Conservation (phyloP, 2,797 vertebrate genomes). For the Knipowitschia caucasica region DNA sequence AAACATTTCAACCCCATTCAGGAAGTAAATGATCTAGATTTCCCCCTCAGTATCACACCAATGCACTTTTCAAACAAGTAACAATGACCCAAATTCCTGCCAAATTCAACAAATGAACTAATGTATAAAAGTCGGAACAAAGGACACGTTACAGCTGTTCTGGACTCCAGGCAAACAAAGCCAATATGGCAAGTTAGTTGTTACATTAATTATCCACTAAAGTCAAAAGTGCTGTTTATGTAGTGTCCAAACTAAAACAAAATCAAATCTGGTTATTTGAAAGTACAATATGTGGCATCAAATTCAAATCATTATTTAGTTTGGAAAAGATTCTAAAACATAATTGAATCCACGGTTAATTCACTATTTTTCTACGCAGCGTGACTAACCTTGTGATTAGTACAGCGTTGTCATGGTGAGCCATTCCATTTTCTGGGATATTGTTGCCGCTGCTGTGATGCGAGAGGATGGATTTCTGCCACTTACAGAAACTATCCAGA, state of each 20-base stretch:
- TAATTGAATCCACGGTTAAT: background rate
- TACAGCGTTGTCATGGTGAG: conserved; percentile 98
- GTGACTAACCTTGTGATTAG: conserved; percentile 93
- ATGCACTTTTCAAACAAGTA: conserved; percentile 3
- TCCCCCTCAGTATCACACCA: conserved; percentile 49
- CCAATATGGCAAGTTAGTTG: background rate
- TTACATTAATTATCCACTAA: background rate
- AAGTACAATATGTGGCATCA: background rate
- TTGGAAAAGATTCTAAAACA: background rate
- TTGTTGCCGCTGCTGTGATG: conserved; percentile 96
- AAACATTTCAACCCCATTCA: conserved; percentile 43
- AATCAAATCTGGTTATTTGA: background rate
- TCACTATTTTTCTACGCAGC: background rate
- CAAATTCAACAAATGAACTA: background rate
- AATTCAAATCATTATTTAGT: background rate
- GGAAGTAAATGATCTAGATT: conserved; percentile 58
- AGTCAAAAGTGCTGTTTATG: background rate
- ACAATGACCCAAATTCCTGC: background rate
- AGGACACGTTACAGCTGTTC: too few relatives aligned
- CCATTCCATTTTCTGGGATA: conserved; percentile 97
- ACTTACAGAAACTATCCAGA: conserved; percentile 99
- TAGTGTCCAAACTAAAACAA: background rate
- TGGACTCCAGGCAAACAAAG: background rate
- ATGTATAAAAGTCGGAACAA: background rate
- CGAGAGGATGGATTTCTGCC: conserved; percentile 98